Evolutionary conservation across 2,888 invertebrate genomes (phyloP).

Genomic region (Ptilodon capucinus): DNA sequence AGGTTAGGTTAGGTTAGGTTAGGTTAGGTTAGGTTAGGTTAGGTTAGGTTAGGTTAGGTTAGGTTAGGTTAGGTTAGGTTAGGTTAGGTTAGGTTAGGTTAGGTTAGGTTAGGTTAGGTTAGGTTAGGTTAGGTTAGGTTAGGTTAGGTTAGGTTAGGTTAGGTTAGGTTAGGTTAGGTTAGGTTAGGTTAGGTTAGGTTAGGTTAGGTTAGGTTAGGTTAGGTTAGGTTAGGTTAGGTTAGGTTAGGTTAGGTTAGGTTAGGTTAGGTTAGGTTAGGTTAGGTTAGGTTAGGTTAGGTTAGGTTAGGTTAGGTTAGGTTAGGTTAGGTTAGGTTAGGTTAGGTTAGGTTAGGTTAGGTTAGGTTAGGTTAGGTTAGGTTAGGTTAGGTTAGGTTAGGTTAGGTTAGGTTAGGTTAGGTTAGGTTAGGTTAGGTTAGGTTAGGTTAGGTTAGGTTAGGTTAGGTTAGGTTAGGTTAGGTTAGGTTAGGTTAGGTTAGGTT

Average conservation of each 20-base stretch:
- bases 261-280: conserved; percentile 6
- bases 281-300: conserved; percentile 6
- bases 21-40: conserved; percentile 6
- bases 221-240: conserved; percentile 6
- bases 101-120: conserved; percentile 6
- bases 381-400: conserved; percentile 6
- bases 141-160: conserved; percentile 6
- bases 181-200: conserved; percentile 6
- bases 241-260: conserved; percentile 6
- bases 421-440: conserved; percentile 6
- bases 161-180: conserved; percentile 6
- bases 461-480: conserved; percentile 6
- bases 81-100: conserved; percentile 6
- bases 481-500: conserved; percentile 6
- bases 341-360: conserved; percentile 6
- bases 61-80: conserved; percentile 6
- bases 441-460: conserved; percentile 6
- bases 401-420: conserved; percentile 6
- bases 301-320: conserved; percentile 6
- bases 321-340: conserved; percentile 6
- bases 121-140: conserved; percentile 6
- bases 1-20: conserved; percentile 6
- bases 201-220: conserved; percentile 6
- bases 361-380: conserved; percentile 6
- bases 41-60: conserved; percentile 6